Evolutionary conservation across 2,888 invertebrate species (phyloP), one percentile per base, ranked within the genome.

Genomic region (Caenorhabditis imperialis): DNA sequence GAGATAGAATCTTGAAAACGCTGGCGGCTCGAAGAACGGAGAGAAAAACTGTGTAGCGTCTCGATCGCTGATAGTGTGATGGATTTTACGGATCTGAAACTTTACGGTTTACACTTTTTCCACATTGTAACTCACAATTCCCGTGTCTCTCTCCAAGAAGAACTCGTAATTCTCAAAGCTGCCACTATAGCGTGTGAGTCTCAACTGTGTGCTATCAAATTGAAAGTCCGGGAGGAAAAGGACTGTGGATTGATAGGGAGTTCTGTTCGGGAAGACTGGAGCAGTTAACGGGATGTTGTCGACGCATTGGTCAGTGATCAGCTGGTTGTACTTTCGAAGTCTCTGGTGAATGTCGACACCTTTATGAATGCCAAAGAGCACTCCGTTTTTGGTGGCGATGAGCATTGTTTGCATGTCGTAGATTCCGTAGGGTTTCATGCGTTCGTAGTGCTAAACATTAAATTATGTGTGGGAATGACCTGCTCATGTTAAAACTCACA

Each of bases 61-160:
- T 14, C n/a, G 25, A 5, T n/a, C 8, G 16, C 45, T 47, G 8
- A 27, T 27, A 16, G n/a, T 20, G 5, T 27, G 45, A 1, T 18
- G 45, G 25, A 47, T 47, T 27, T 47, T 47, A 1, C 45, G 45
- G 16, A 47, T 47, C 45, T 47, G 25, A 12, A 47, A 25, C n/a
- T n/a, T 53, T 40, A 16, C 30, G 33, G 18, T 30, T 30, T 25
- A 16, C 23, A 50, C 12, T 50, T 22, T 7, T 18, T 14, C 5
- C 33, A 35, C 12, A 35, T 22, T 2, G n/a, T 7, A n/a, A 20
- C 54, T 30, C 3, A 55, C 54, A n/a, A 30, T 40, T 14, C 40
- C 54, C 2, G 30, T 55, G 2, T 55, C 54, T 22, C 42, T 22
- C 14, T 57, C 57, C 10, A 45, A 16, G 25, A 57, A 57, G 47